Conservation (phyloP, 2,797 vertebrate genomes). For the Pangasius larnaudii region DNA sequence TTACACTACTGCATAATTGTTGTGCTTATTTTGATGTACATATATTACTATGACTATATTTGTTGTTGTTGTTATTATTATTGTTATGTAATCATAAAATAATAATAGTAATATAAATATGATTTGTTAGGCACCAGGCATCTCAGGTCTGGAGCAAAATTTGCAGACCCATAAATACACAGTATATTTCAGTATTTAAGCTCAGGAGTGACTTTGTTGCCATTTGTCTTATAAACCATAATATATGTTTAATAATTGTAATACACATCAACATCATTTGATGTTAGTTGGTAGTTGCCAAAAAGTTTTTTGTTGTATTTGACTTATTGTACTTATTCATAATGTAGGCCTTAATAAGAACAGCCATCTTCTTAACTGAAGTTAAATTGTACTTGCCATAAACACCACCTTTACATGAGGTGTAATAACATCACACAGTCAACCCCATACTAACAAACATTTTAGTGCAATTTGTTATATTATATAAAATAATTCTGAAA, state of each 20-base stretch:
- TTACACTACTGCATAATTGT: conserved; percentile 1
- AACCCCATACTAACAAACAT: background rate
- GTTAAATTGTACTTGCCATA: background rate
- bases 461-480: background rate
- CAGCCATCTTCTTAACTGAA: background rate
- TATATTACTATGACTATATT: background rate
- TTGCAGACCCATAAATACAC: background rate
- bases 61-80: background rate
- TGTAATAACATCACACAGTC: background rate
- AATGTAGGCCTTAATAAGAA: conserved; percentile 13
- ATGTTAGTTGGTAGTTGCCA: background rate
- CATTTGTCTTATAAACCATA: background rate
- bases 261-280: background rate
- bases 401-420: background rate
- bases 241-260: background rate
- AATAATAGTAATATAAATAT: background rate
- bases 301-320: conserved; percentile 6
- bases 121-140: background rate
- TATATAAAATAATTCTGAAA: background rate
- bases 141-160: background rate
- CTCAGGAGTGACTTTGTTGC: conserved; percentile 11
- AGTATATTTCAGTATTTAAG: conserved; percentile 15
- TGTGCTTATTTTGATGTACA: background rate
- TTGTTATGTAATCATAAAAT: no score
- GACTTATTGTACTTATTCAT: background rate